These are phyloP conservation scores for Acinonyx jubatus DNA, from an alignment of 2,113 vertebrate genomes.

Conservation along the genomic window DNA sequence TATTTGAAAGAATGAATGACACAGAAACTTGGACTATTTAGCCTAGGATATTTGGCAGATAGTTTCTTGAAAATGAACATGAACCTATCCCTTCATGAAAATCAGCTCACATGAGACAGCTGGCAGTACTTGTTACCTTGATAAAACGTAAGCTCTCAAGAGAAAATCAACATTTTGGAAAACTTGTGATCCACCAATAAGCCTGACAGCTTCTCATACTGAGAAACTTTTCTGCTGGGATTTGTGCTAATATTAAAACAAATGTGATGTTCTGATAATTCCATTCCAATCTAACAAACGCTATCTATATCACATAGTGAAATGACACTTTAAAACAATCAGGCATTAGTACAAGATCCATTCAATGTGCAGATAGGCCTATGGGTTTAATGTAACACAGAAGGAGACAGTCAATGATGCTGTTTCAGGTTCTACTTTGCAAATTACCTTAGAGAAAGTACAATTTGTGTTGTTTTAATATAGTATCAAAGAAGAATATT, in stretches of 20 bases:
- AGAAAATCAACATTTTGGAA: neutral
- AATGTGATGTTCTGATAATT: neutral
- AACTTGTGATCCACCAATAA: neutral
- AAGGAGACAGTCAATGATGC: neutral
- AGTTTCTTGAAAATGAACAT: neutral
- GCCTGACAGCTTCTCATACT: neutral
- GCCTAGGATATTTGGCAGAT: neutral
- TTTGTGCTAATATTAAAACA: neutral
- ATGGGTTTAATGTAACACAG: neutral
- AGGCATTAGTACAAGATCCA: neutral
- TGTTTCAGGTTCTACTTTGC: neutral
- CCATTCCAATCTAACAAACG: neutral
- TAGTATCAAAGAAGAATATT: neutral
- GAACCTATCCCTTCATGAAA: neutral
- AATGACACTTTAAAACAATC: neutral
- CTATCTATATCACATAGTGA: neutral
- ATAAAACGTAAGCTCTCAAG: neutral
- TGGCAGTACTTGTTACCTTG: neutral
- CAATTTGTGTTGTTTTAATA: neutral
- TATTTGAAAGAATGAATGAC: neutral
- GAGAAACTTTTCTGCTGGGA: neutral
- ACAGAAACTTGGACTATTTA: neutral
- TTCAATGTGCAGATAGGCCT: neutral
- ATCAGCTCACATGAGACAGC: neutral
- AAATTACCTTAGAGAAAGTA: neutral